Conservation (phyloP, 2,888 invertebrate genomes). For the Helleia helle region DNA sequence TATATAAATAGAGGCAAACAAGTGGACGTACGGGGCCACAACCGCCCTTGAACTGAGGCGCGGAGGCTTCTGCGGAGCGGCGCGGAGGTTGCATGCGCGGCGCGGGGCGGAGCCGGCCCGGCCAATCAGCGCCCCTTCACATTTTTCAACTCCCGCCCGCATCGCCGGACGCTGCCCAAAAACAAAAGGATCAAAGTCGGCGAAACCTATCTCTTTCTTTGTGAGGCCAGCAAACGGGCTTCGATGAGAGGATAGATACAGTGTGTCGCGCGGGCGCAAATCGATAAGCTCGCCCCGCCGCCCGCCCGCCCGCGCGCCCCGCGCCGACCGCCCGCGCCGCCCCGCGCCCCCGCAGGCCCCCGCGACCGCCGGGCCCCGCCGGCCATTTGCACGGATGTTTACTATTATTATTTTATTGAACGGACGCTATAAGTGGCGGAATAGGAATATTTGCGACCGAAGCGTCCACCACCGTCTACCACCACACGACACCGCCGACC, state of each 20-base stretch:
- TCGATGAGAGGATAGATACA: conserved; percentile 73
- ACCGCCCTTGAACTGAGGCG: conserved; percentile 68
- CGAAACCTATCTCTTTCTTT: conserved; percentile 75
- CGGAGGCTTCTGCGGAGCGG: conserved; percentile 30
- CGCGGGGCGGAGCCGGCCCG: conserved; percentile 52
- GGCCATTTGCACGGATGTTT: conserved; percentile 74
- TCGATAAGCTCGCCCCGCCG: conserved; percentile 46
- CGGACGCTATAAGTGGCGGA: conserved; percentile 61
- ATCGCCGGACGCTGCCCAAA: conserved; percentile 73
- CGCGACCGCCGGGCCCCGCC: conserved; percentile 35
- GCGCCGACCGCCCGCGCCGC: conserved; percentile 24
- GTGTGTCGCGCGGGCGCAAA: conserved; percentile 71
- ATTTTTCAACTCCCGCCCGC: conserved; percentile 72
- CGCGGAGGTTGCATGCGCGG: conserved; percentile 31
- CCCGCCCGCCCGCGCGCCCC: conserved; percentile 25
- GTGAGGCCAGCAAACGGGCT: conserved; percentile 67
- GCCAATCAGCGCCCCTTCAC: conserved; percentile 71
- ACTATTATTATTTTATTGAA: conserved; percentile 74
- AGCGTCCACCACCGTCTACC: not conserved
- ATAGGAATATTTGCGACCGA: conserved; percentile 63
- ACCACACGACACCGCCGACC: not conserved
- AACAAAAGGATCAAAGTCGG: conserved; percentile 74
- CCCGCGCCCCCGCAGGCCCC: conserved; percentile 39
- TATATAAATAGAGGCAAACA: too few relatives aligned
- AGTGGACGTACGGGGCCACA: conserved; percentile 47